Conservation (phyloP, 2,797 vertebrate genomes). For the Choloepus didactylus region DNA sequence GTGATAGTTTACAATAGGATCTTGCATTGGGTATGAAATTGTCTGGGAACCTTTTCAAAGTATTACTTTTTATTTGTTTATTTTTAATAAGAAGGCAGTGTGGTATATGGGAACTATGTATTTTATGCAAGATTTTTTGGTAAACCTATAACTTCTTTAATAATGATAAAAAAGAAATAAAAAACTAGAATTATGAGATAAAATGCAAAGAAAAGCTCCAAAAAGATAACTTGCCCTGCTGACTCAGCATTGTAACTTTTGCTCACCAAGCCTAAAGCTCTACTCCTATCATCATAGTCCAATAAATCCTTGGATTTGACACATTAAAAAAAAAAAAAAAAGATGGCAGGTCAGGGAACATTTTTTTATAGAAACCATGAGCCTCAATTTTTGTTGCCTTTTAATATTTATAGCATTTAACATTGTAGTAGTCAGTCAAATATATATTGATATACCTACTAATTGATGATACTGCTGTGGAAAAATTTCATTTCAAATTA, state of each 20-base stretch:
- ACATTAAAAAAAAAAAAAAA: too few relatives aligned
- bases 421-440: neutral
- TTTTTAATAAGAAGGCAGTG: neutral
- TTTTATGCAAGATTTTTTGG: too few relatives aligned
- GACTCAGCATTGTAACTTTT: neutral
- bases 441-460: neutral
- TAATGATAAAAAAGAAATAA: too few relatives aligned
- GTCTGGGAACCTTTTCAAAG: neutral
- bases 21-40: neutral
- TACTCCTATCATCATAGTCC: neutral
- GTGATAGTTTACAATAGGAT: neutral
- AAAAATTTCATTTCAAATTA: slow-evolving; percentile 12
- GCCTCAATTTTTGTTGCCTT: slow-evolving; percentile 6
- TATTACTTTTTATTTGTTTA: neutral
- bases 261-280: neutral
- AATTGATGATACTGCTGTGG: neutral
- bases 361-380: neutral
- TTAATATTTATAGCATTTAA: neutral
- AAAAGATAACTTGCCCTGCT: neutral
- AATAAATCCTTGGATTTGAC: neutral
- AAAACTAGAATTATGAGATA: neutral
- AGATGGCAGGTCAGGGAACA: too few relatives aligned
- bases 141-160: too few relatives aligned
- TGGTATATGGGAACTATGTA: too few relatives aligned
- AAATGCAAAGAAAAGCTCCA: neutral